Percentiles rank a stretch among this genome's conserved stretches.
Evolutionary conservation across 2,113 vertebrate genomes (phyloP).

Genomic region (Gracilinanus agilis): DNA sequence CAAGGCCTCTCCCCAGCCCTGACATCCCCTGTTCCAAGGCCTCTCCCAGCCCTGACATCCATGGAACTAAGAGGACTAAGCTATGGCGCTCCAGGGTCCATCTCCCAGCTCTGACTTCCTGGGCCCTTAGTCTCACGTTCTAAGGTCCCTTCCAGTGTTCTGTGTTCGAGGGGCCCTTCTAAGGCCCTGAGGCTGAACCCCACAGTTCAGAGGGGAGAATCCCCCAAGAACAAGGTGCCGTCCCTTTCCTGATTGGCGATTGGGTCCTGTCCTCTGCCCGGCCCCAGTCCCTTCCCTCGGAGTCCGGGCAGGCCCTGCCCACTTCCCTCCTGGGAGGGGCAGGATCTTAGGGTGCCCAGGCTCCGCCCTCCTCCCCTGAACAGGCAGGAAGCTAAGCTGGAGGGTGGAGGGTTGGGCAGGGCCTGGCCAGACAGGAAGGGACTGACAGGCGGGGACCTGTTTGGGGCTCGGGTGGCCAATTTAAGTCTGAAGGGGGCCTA

Average conservation of each 20-base stretch:
- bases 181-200: background rate
- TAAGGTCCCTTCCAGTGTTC: background rate
- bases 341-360: slow-evolving; percentile 50
- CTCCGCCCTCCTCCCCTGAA: background rate
- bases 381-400: background rate
- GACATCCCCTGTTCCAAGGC: too few relatives aligned
- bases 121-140: background rate
- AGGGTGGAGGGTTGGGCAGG: background rate
- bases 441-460: slow-evolving; percentile 2
- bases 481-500: background rate
- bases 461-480: background rate
- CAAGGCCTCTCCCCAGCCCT: too few relatives aligned
- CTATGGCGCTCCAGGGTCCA: background rate
- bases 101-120: too few relatives aligned
- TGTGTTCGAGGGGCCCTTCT: background rate
- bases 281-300: background rate
- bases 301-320: background rate
- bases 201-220: too few relatives aligned
- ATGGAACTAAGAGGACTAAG: background rate
- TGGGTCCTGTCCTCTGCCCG: background rate
- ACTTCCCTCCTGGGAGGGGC: slow-evolving; percentile 70
- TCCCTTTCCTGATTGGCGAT: background rate
- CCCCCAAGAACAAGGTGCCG: background rate
- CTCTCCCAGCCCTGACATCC: background rate
- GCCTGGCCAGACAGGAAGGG: background rate